Evolutionary conservation across 2,888 invertebrate species (phyloP).

Genomic region (Trichopoda pennipes): DNA sequence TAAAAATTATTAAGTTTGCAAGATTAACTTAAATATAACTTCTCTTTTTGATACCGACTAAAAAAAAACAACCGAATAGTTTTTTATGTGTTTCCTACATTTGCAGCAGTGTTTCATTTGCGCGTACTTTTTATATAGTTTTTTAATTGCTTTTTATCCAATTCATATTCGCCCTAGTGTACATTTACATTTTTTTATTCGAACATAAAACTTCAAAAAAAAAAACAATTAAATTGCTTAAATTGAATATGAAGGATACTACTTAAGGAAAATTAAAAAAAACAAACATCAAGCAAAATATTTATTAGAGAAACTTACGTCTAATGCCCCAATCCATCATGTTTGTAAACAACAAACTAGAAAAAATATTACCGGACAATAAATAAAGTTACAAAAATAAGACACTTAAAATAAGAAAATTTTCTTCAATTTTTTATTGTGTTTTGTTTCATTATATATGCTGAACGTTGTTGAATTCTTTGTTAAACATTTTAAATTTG

Average conservation of each 20-base stretch:
- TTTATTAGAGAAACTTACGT: constrained; percentile 83
- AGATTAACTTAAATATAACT: no score
- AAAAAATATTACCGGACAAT: constrained; percentile 55
- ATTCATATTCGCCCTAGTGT: background rate
- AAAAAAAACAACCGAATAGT: no score
- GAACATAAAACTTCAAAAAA: no score
- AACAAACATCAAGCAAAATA: background rate
- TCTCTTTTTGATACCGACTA: no score
- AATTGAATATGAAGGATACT: background rate
- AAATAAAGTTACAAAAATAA: background rate
- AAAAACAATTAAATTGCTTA: background rate
- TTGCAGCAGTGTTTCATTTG: no score
- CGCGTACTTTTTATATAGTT: no score
- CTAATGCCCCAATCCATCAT: constrained; percentile 90
- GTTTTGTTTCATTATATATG: background rate
- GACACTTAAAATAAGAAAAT: background rate
- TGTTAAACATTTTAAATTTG: background rate
- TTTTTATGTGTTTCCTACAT: no score
- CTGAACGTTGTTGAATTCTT: background rate
- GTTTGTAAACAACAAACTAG: constrained; percentile 74
- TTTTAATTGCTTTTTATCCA: no score
- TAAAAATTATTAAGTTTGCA: no score
- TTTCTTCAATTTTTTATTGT: background rate
- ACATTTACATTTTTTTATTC: background rate
- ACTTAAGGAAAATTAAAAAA: background rate